A percentile compares a stretch with the other conserved stretches of the same genome.
These are phyloP conservation scores for Brachionus rubens DNA, from an alignment of 1,140 invertebrate genomes.

Conservation along the genomic window DNA sequence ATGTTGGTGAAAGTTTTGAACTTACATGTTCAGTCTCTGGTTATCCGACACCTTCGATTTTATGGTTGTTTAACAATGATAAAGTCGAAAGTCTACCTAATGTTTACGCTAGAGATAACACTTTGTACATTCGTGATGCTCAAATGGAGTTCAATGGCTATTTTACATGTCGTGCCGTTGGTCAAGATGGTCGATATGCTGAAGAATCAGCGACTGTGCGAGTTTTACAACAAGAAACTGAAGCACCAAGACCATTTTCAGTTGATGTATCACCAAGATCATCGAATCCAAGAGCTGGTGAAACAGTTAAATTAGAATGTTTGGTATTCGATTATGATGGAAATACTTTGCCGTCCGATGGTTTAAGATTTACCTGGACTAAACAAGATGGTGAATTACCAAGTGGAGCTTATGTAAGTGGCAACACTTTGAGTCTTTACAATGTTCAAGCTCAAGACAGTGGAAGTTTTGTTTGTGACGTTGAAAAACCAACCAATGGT, in stretches of 20 bases:
- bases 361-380: constrained; percentile 2
- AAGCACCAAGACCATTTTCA: background rate
- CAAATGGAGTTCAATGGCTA: background rate
- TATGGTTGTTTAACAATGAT: constrained; percentile 23
- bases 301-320: background rate
- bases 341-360: background rate
- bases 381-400: constrained; percentile 5
- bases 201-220: constrained; percentile 8
- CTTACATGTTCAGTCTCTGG: background rate
- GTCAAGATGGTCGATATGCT: constrained; percentile 21
- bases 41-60: background rate
- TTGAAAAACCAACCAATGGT: background rate
- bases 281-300: background rate
- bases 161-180: constrained; percentile 14
- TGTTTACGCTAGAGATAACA: background rate
- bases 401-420: background rate
- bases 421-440: background rate
- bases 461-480: constrained; percentile 22
- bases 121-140: background rate
- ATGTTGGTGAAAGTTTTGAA: constrained; percentile 4
- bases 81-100: constrained; percentile 10
- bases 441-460: constrained; percentile 6
- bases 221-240: background rate
- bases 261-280: constrained; percentile 8
- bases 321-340: background rate